These are phyloP conservation scores for Argyra leucocephala DNA, from an alignment of 2,888 invertebrate genomes.

Conservation along the genomic window DNA sequence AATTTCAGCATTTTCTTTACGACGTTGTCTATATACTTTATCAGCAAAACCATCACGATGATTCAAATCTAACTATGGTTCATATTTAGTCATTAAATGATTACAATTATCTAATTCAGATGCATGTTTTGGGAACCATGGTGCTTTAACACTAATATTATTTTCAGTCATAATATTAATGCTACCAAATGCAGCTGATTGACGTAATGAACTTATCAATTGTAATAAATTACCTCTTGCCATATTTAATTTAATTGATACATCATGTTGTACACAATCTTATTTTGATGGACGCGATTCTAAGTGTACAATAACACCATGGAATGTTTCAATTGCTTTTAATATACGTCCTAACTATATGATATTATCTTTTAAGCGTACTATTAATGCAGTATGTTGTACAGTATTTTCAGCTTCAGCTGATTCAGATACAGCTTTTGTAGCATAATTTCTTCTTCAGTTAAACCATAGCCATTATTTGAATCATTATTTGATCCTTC, in stretches of 20 bases:
- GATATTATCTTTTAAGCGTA: constrained; percentile 83
- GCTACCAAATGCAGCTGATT: constrained; percentile 70
- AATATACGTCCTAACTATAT: constrained; percentile 77
- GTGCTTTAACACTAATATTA: constrained; percentile 74
- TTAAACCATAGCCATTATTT: constrained; percentile 54
- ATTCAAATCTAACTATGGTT: constrained; percentile 95
- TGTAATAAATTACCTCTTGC: constrained; percentile 66
- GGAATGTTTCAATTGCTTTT: constrained; percentile 83
- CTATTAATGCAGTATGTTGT: constrained; percentile 69
- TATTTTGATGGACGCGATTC: constrained; percentile 80
- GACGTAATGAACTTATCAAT: constrained; percentile 74
- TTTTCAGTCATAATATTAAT: constrained; percentile 76
- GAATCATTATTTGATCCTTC: constrained; percentile 20
- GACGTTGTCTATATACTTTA: constrained; percentile 80
- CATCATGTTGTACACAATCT: constrained; percentile 69
- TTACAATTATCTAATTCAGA: constrained; percentile 94
- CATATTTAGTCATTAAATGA: constrained; percentile 95
- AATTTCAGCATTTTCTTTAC: constrained; percentile 93
- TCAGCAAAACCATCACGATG: constrained; percentile 98
- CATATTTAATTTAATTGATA: constrained; percentile 80
- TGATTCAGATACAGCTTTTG: constrained; percentile 74
- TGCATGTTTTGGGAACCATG: constrained; percentile 95
- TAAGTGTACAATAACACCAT: constrained; percentile 75
- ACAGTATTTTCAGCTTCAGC: constrained; percentile 64
- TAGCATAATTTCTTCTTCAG: constrained; percentile 81